A percentile compares a stretch with the other conserved stretches of the same genome.
Evolutionary conservation across 2,113 vertebrate genomes (phyloP).

Genomic region (Marcusenius ussheri): DNA sequence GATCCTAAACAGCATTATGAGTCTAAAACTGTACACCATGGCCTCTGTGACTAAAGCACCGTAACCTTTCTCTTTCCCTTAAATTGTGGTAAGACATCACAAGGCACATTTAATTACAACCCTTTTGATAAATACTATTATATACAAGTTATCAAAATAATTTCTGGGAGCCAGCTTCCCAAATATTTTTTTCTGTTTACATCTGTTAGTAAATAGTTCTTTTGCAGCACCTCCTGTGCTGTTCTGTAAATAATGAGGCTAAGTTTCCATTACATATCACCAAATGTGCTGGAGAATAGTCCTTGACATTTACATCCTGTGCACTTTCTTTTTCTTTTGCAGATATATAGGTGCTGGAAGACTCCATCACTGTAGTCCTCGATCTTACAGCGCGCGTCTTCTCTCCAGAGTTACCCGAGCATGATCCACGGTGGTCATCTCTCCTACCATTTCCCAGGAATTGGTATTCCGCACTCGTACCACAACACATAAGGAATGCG

Average conservation of each 20-base stretch:
- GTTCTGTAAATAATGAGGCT: slow-evolving; percentile 41
- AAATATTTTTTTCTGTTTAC: slow-evolving; percentile 40
- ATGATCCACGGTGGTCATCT: slow-evolving; percentile 21
- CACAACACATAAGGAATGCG: slow-evolving; percentile 84
- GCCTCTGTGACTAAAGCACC: slow-evolving; percentile 21
- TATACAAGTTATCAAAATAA: slow-evolving; percentile 83
- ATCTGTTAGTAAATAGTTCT: slow-evolving; percentile 22
- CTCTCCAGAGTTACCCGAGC: slow-evolving; percentile 27
- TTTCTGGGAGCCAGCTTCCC: slow-evolving; percentile 97
- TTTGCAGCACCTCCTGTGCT: slow-evolving; percentile 50
- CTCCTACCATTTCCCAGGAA: slow-evolving; percentile 90
- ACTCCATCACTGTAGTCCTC: slow-evolving; percentile 18
- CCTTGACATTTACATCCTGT: slow-evolving; percentile 58
- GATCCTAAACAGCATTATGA: neutral
- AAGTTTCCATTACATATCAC: slow-evolving; percentile 56
- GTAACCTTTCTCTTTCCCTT: slow-evolving; percentile 15
- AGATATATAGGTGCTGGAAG: slow-evolving; percentile 38
- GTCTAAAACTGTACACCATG: neutral
- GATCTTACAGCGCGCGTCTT: neutral
- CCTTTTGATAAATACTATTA: slow-evolving; percentile 89
- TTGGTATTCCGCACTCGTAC: slow-evolving; percentile 91
- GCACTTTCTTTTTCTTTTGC: slow-evolving; percentile 48
- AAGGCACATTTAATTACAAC: slow-evolving; percentile 66
- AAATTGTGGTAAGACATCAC: slow-evolving; percentile 19
- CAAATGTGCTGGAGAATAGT: slow-evolving; percentile 58